Base-by-base conservation (phyloP, 2,797 vertebrate species). In the Cossypha polioptera region DNA sequence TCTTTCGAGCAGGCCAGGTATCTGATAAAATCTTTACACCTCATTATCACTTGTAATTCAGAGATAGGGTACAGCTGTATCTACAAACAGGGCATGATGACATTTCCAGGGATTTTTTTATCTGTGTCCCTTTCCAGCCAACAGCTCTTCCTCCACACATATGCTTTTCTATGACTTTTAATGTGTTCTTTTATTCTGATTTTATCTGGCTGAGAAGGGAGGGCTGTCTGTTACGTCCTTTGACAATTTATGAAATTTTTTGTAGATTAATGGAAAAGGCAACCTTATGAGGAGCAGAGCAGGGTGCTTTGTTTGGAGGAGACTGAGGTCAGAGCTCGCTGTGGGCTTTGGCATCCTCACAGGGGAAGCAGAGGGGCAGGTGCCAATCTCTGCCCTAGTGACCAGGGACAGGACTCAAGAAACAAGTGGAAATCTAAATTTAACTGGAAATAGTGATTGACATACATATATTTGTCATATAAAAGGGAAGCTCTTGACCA, bases 1-100 rank as follows among this genome's bases (percentile, higher is more conserved):
- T n/a, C 94, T 96, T 95, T 93, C 57, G 35, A 80, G 84, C 62
- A 6, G 95, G 90, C 90, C 84, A 86, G 96, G 97, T 78, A 75
- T 77, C 97, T 94, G 97, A 96, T 97, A 98, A 97, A 97, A 98
- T 98, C 98, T 98, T 95, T 97, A 94, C 93, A 96, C 96, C 96
- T 98, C 94, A 90, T 98, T 98, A 94, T 97, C 92, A 95, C 86
- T 82, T 97, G 93, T 96, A 96, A 93, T 96, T 95, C 96, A 84
- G 95, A 93, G 96, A 96, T 98, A 92, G 71, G 92, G 82, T 95
- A 74, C 83, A 96, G 97, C 97, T 97, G 86, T 93, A 89, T 94
- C 93, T 85, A 95, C 94, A 95, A 94, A 94, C 62, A 76, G 58
- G 22, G 42, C 47, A 24, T 58, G 83, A 87, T 92, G 89, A 92